Conservation (phyloP, 2,888 invertebrate species). For the Halictus ligatus region DNA sequence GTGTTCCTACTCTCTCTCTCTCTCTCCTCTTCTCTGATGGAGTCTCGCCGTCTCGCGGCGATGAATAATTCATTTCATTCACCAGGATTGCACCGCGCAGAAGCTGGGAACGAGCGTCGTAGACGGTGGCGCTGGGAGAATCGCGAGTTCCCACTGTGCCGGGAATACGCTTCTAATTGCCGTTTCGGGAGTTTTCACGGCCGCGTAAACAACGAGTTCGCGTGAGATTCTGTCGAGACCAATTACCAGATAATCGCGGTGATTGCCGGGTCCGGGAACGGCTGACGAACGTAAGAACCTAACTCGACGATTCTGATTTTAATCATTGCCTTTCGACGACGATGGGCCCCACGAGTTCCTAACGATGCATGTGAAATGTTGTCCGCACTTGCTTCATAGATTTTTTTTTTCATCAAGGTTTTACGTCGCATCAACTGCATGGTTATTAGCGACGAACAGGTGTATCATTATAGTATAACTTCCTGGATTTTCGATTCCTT, state of each 20-base stretch:
- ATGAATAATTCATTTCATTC: slow-evolving; percentile 82
- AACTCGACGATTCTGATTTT: background rate
- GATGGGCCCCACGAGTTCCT: background rate
- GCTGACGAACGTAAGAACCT: background rate
- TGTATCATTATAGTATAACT: too few relatives aligned
- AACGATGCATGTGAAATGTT: background rate
- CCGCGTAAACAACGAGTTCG: slow-evolving; percentile 16
- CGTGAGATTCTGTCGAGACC: background rate
- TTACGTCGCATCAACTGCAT: too few relatives aligned
- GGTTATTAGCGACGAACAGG: too few relatives aligned
- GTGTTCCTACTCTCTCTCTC: background rate
- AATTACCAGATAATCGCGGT: slow-evolving; percentile 14
- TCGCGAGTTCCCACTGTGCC: background rate
- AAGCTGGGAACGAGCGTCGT: background rate
- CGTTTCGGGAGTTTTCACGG: slow-evolving; percentile 28
- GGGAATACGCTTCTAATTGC: slow-evolving; percentile 42
- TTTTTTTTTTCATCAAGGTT: too few relatives aligned
- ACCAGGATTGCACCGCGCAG: slow-evolving; percentile 66
- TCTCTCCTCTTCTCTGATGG: background rate
- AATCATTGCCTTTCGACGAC: background rate
- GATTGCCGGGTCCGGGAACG: background rate
- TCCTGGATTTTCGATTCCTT: too few relatives aligned
- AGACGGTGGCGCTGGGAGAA: background rate
- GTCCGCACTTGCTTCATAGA: too few relatives aligned
- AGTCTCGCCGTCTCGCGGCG: slow-evolving; percentile 63